These are phyloP conservation scores for Oligia fasciuncula DNA, from an alignment of 2,888 invertebrate species.

Conservation along the genomic window DNA sequence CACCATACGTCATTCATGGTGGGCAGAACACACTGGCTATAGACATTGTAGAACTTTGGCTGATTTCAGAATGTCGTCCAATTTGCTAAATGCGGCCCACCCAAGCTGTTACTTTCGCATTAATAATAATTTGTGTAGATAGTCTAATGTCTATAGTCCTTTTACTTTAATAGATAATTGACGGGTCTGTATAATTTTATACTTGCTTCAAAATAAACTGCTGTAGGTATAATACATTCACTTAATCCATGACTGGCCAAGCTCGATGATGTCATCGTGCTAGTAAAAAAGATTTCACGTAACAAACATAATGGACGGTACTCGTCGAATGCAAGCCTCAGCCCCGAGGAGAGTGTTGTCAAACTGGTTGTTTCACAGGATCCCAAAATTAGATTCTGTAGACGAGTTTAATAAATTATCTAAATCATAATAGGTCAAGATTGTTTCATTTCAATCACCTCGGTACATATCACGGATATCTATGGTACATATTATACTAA, in stretches of 20 bases:
- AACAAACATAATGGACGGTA: conserved; percentile 22
- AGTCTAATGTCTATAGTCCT: too few species aligned
- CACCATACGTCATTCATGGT: background rate
- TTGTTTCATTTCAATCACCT: background rate
- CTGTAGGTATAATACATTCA: conserved; percentile 48
- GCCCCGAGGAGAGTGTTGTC: background rate
- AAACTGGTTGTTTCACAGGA: conserved; percentile 39
- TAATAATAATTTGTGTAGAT: background rate
- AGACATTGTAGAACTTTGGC: background rate
- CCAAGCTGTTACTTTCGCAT: background rate
- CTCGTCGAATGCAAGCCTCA: conserved; percentile 15
- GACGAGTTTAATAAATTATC: background rate
- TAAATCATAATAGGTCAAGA: background rate
- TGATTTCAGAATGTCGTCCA: background rate
- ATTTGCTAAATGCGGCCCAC: background rate
- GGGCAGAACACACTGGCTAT: background rate
- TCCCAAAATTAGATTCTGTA: conserved; percentile 8
- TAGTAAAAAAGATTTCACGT: conserved; percentile 46
- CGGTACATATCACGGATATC: background rate
- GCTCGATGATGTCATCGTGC: conserved; percentile 62
- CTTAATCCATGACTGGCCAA: conserved; percentile 58
- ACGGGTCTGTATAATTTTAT: background rate
- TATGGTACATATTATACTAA: too few species aligned
- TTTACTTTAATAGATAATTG: background rate
- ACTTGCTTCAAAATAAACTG: background rate